These are phyloP conservation scores for Ceuthmochares aereus DNA, from an alignment of 2,113 vertebrate genomes.

Conservation along the genomic window DNA sequence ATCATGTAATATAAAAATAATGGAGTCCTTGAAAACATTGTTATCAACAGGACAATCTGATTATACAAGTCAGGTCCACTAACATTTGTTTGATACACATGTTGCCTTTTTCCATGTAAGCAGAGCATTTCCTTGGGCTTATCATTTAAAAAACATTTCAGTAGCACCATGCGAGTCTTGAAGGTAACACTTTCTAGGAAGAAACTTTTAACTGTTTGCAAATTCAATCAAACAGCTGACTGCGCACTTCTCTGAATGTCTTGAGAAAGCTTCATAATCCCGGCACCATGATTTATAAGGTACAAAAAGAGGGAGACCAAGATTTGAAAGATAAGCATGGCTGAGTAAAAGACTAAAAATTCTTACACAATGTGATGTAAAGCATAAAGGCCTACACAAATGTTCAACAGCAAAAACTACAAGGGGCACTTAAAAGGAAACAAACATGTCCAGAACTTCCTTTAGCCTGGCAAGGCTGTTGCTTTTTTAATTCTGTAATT, in stretches of 20 bases:
- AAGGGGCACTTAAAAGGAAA: neutral
- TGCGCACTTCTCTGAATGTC: neutral
- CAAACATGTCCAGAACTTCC: neutral
- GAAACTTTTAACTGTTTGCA: constrained; percentile 6
- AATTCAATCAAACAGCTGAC: neutral
- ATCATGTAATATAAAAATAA: constrained; percentile 1
- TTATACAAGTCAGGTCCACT: neutral
- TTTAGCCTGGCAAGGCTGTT: neutral
- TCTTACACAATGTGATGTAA: neutral
- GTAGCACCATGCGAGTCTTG: neutral
- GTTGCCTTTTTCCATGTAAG: neutral
- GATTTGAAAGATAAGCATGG: neutral
- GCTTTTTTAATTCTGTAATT: neutral
- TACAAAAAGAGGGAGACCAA: neutral
- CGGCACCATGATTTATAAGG: neutral
- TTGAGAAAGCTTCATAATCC: neutral
- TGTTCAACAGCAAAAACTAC: neutral
- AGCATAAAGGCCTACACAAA: neutral
- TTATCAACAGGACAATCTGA: neutral
- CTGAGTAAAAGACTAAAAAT: neutral
- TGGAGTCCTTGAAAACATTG: neutral
- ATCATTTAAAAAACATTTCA: constrained; percentile 1
- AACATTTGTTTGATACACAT: neutral
- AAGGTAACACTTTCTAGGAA: neutral
- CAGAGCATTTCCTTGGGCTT: neutral